Evolutionary conservation across 2,888 invertebrate genomes (phyloP), one percentile per base, ranked within the genome.

Genomic region (Aphidoletes aphidimyza): DNA sequence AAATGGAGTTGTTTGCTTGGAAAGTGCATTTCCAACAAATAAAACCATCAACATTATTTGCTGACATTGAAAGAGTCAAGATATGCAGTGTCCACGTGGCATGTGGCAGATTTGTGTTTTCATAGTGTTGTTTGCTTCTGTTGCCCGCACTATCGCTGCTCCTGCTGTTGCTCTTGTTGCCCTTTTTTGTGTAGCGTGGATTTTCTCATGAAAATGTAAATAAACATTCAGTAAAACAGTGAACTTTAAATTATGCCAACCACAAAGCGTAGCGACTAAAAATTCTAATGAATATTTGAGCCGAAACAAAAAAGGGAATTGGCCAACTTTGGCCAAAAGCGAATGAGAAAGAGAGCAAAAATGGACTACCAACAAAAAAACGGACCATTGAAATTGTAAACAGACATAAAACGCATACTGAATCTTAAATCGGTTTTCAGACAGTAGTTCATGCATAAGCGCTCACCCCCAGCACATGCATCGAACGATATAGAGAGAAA

Each of bases 201-300:
- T 14, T 69, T 26, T 34, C 69, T 30, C 69, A 30, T 69, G 69
- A 69, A 69, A 69, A 69, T 69, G 69, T 34, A 69, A 69, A 69
- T 69, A 34, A 69, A 69, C 81, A 37, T 37, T 14, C 19, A 37
- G n/a, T 37, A 81, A 37, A 81, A 81, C 37, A 19, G 37, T 81
- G 81, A 9, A 37, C 22, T 81, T 36, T n/a, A 81, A 37, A 81
- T 81, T 37, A 81, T 36, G 37, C 22, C 37, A 37, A 81, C 81
- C 81, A 37, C 81, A 81, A n/a, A 81, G 37, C 37, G 37, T 37
- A 81, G 37, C 81, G 37, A 81, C 81, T 81, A 81, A 81, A 81
- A 81, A 81, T 81, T 22, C 36, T 81, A 81, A 81, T 81, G 81
- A 81, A 81, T 81, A 81, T 81, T 81, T 37, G 37, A 37, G 22